Evolutionary conservation across 2,888 invertebrate species (phyloP), one percentile per base, ranked within the genome.

Genomic region (Caenorhabditis sp.): DNA sequence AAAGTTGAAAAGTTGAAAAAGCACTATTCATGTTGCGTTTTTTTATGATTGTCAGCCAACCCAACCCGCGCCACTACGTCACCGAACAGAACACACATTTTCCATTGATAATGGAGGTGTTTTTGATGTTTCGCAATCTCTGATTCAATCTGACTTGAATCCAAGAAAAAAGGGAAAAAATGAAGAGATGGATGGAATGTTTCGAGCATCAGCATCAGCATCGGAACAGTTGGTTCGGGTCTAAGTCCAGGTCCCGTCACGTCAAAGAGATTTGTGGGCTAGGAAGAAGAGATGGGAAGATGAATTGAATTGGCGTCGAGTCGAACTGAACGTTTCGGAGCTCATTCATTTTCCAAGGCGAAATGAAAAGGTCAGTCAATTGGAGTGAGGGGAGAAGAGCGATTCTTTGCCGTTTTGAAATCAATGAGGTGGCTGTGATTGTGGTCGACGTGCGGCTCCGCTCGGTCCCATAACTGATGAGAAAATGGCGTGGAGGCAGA

Each of bases 141-240:
- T 6, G 9, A 9, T 32, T 32, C 32, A 32, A 32, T 32, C 9
- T 22, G 22, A 22, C 2, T 51, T 20, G 22, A 18, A 51, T 4
- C 20, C n/a, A 20, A 18, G 51, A 22, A 32, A 56, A n/a, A 2
- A 2, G n/a, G 24, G 37, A 58, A 13, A 58, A 26, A 18, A 22
- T 22, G 37, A 18, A 28, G 13, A 13, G 24, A 22, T n/a, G 13
- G 20, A 5, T 2, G 5, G 32, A 40, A 40, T 15, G 15, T 18
- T 18, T 37, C 37, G 58, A 44, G 18, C 4, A 8, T 32, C n/a
- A 62, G 20, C n/a, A 13, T n/a, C n/a, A n/a, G n/a, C n/a, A n/a
- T n/a, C 18, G 20, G 74, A 76, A 76, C 67, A 76, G 74, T 76
- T 76, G 74, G 74, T 26, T 22, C 37, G 18, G n/a, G n/a, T n/a